Conservation (phyloP, 2,797 vertebrate species). For the Carapus acus region DNA sequence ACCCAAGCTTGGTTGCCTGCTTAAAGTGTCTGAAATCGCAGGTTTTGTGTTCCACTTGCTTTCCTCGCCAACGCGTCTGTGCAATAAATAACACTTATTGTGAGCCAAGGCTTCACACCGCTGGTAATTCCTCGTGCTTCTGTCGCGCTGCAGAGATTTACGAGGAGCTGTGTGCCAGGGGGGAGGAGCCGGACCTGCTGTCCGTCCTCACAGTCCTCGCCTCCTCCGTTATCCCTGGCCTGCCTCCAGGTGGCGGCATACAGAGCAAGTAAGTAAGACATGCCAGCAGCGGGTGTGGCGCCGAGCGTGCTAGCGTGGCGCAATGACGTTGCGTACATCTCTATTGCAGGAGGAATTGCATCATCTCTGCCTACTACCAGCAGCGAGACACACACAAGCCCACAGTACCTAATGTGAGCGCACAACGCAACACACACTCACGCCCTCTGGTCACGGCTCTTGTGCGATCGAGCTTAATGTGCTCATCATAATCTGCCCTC, state of each 20-base stretch:
- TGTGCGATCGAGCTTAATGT: background rate
- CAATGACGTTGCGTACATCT: background rate
- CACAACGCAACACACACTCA: no score
- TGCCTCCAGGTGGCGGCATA: constrained; percentile 81
- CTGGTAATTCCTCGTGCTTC: background rate
- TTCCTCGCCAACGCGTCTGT: no score
- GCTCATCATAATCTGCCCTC: constrained; percentile 17
- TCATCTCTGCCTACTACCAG: constrained; percentile 78
- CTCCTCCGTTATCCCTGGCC: constrained; percentile 70
- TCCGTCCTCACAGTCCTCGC: constrained; percentile 74
- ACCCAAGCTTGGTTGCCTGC: no score
- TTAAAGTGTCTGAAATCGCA: no score
- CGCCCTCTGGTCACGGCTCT: background rate
- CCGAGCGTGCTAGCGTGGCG: background rate
- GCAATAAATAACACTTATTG: no score
- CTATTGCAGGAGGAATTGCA: constrained; percentile 74
- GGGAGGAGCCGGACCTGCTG: constrained; percentile 73
- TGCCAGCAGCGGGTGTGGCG: background rate
- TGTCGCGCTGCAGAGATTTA: constrained; percentile 67
- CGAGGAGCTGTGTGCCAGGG: constrained; percentile 66
- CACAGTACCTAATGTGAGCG: constrained; percentile 58
- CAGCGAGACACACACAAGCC: constrained; percentile 68
- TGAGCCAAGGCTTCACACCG: no score
- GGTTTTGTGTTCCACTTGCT: no score
- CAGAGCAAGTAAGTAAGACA: constrained; percentile 75